These are phyloP conservation scores for Burhinus bistriatus DNA, from an alignment of 2,113 vertebrate genomes.

Conservation along the genomic window DNA sequence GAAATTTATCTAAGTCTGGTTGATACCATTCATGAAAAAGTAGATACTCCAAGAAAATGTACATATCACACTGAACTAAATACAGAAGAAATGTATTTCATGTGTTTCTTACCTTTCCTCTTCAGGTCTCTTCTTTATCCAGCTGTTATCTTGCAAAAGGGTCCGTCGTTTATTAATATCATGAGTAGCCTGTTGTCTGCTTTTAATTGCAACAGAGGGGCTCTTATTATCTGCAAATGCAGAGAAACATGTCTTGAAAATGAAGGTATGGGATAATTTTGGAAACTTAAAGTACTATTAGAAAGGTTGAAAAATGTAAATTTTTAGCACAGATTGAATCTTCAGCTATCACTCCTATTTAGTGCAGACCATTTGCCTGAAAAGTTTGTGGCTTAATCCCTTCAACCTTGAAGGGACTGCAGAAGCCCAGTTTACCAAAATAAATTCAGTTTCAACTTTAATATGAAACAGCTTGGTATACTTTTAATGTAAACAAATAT, in stretches of 20 bases:
- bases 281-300: not conserved
- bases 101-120: constrained; percentile 74
- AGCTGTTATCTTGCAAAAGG: constrained; percentile 88
- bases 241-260: not conserved
- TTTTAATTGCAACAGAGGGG: constrained; percentile 48
- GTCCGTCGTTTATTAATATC: constrained; percentile 79
- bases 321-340: not conserved
- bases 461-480: not conserved
- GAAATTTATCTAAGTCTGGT: not conserved
- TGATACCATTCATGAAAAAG: not conserved
- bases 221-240: constrained; percentile 60
- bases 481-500: not conserved
- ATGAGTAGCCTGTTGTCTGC: constrained; percentile 68
- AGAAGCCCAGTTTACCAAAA: not conserved
- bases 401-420: not conserved
- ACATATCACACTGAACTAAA: not conserved
- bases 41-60: not conserved
- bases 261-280: not conserved
- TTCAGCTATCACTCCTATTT: not conserved
- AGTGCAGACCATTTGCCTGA: not conserved
- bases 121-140: constrained; percentile 84
- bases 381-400: not conserved
- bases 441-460: not conserved
- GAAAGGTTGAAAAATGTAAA: not conserved
- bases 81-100: not conserved